Evolutionary conservation across 2,113 vertebrate species (phyloP).

Genomic region (Agelaius tricolor): DNA sequence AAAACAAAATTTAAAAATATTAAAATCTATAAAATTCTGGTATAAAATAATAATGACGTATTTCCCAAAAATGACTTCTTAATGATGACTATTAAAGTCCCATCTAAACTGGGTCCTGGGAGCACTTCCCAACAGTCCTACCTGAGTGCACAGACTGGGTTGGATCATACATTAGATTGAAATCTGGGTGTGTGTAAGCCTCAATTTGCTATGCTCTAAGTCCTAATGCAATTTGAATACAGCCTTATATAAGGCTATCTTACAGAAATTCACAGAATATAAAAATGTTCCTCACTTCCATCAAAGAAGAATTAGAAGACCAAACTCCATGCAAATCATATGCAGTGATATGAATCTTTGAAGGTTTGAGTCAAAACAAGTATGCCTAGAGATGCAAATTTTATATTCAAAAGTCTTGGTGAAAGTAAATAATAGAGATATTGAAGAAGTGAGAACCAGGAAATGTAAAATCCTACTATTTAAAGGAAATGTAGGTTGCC

Average conservation of each 20-base stretch:
- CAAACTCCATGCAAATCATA: conserved; percentile 10
- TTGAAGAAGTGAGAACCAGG: conserved; percentile 19
- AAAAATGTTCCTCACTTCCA: not conserved
- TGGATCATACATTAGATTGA: not conserved
- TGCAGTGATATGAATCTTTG: not conserved
- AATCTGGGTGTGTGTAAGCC: not conserved
- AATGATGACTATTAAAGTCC: not conserved
- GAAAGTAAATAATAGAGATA: conserved; percentile 27
- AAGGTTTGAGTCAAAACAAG: conserved; percentile 36
- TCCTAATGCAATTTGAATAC: not conserved
- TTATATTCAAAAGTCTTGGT: not conserved
- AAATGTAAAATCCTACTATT: conserved; percentile 12
- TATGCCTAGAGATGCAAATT: conserved; percentile 25
- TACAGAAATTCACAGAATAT: not conserved
- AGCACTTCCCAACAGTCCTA: not conserved
- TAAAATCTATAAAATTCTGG: not conserved
- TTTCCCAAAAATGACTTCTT: not conserved
- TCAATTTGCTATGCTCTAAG: not conserved
- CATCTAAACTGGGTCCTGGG: not conserved
- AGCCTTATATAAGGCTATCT: not conserved
- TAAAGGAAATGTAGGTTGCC: not conserved
- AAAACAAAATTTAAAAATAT: not conserved
- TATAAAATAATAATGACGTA: not conserved
- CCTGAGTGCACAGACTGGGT: not conserved
- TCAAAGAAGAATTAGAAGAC: not conserved